These are phyloP conservation scores for Cephalopterus ornatus DNA, from an alignment of 2,113 vertebrate genomes.

Conservation along the genomic window DNA sequence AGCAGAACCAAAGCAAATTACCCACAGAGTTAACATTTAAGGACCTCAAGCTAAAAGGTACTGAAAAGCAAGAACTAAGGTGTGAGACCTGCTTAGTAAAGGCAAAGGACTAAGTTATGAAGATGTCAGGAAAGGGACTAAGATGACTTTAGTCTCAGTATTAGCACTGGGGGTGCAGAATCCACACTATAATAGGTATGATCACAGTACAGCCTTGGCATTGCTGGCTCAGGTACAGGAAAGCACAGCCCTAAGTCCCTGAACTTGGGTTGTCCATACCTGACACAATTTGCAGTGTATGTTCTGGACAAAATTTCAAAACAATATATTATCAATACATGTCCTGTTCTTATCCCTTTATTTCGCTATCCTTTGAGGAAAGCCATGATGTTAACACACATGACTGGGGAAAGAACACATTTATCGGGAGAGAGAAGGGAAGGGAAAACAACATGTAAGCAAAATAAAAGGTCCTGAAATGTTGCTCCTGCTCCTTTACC, in stretches of 20 bases:
- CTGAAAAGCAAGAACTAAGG: background rate
- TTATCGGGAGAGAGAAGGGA: background rate
- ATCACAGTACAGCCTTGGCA: background rate
- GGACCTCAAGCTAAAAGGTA: background rate
- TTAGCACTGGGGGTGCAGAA: background rate
- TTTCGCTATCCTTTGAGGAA: background rate
- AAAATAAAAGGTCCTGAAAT: background rate
- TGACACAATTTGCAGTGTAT: background rate
- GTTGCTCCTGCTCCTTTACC: background rate
- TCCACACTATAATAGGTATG: background rate
- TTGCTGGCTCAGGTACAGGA: background rate
- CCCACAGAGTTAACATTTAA: background rate
- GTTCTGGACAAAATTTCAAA: background rate
- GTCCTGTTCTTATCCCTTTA: background rate
- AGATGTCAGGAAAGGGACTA: background rate
- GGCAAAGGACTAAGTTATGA: background rate
- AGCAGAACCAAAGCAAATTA: background rate
- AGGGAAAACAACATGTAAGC: background rate
- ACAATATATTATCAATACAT: fast-evolving
- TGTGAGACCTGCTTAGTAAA: background rate
- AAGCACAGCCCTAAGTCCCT: background rate
- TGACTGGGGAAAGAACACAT: background rate
- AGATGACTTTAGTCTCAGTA: background rate
- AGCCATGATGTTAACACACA: background rate
- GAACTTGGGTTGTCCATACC: background rate